Base-by-base conservation (phyloP, 2,797 vertebrate species). In the Channa striata region DNA sequence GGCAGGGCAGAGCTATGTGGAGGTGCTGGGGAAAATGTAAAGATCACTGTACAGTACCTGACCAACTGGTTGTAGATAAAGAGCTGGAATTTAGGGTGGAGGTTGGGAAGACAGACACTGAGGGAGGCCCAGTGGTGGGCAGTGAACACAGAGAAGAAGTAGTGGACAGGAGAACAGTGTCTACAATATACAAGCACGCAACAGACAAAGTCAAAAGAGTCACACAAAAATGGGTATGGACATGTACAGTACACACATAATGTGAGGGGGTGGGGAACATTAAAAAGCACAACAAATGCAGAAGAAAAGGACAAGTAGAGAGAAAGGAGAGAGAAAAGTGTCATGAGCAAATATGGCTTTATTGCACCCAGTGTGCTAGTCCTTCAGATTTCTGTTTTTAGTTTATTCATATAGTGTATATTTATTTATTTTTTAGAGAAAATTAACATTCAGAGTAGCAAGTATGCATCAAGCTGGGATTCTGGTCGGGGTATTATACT, bases 11-110 rank as follows among this genome's bases (percentile, higher is more conserved):
- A 93, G 74, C 34, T 78, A 48, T 61, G 71, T 92, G 90, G 91
- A 85, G 83, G 92, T 87, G 94, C 92, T 48, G 87, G 90, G 92
- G 54, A 59, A 68, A 68, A 75, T 73, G 59, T 74, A 92, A 79
- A 90, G 89, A 93, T 93, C 95, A 90, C 90, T 91, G 86, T 98
- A 95, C 94, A 93, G 93, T 99, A 99, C 97, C 97, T 99, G 97
- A 96, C 96, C 96, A 99, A 97, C 93, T 99, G 97, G 94, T 96
- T 98, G 97, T 96, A 97, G 98, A 99, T 97, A 98, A 98, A 98
- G 92, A 97, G 96, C 97, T 98, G 97, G 96, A 99, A 96, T 97
- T 99, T 98, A 96, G 97, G 97, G 89, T 97, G 96, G 86, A 99
- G 97, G 89, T 97, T 98, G 95, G 97, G 96, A 92, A 99, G 97